A percentile compares a stretch with the other conserved stretches of the same genome.
Evolutionary conservation across 2,888 invertebrate species (phyloP).

Genomic region (Oxytorus armatus): DNA sequence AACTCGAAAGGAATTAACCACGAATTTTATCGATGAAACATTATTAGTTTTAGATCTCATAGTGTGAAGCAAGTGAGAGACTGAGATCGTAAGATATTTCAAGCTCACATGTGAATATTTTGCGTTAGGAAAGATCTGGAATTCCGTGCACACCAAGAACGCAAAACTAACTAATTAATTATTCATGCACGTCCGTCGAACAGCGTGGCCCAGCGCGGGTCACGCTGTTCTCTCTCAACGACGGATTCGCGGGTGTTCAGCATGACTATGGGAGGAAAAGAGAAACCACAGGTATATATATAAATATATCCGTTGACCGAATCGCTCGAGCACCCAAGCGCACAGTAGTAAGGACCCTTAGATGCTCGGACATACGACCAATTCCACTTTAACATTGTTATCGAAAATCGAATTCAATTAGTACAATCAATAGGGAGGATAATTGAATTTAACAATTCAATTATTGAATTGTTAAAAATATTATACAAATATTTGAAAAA

Average conservation of each 20-base stretch:
- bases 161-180: conserved; percentile 80
- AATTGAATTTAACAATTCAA: no score
- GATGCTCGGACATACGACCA: no score
- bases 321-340: neutral
- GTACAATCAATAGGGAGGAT: no score
- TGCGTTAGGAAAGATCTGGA: conserved; percentile 52
- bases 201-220: conserved; percentile 71
- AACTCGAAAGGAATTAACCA: neutral
- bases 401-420: no score
- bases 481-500: no score
- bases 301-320: neutral
- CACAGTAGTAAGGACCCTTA: neutral
- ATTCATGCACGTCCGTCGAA: conserved; percentile 80
- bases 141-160: conserved; percentile 63
- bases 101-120: conserved; percentile 42
- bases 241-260: conserved; percentile 77
- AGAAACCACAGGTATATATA: conserved; percentile 71
- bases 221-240: conserved; percentile 74
- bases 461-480: no score
- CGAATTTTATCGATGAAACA: neutral
- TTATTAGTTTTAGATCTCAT: neutral
- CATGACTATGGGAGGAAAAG: conserved; percentile 76
- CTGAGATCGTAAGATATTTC: conserved; percentile 4
- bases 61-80: neutral
- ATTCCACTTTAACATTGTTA: no score